phyloP scores from a whole-genome alignment of 1,140 invertebrate genomes.

The Rhyacophila brunnea region DNA sequence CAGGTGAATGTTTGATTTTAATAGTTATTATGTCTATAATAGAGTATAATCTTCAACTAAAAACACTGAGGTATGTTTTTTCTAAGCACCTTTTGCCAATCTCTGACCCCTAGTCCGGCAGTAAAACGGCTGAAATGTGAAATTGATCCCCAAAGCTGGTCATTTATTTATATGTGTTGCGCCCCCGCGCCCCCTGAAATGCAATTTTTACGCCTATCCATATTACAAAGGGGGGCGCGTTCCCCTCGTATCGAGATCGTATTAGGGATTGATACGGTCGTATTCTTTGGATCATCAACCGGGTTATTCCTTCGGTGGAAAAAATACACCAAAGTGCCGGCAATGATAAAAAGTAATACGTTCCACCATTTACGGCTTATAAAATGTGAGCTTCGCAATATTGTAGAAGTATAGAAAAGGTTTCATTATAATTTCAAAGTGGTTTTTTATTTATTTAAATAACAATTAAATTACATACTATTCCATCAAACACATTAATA shows the following conservation, averaged over 20 bases:
- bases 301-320: conserved; percentile 8
- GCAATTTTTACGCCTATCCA: conserved; percentile 33
- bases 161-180: conserved; percentile 33
- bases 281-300: conserved; percentile 8
- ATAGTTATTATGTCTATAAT: too few relatives aligned
- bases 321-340: neutral
- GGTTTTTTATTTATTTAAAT: too few relatives aligned
- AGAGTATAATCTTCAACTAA: too few relatives aligned
- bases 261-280: conserved; percentile 18
- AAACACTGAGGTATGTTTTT: neutral
- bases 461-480: too few relatives aligned
- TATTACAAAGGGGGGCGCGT: conserved; percentile 22
- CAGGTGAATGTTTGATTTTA: too few relatives aligned
- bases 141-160: conserved; percentile 32
- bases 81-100: conserved; percentile 6
- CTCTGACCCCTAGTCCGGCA: conserved; percentile 24
- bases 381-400: neutral
- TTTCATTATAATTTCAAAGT: too few relatives aligned
- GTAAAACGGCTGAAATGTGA: conserved; percentile 32
- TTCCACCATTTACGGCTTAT: neutral
- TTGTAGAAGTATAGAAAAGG: too few relatives aligned
- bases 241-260: neutral
- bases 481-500: too few relatives aligned
- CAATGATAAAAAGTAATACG: too few relatives aligned
- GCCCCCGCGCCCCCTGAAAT: conserved; percentile 11